A percentile compares a stretch with the other conserved stretches of the same genome.
phyloP scores from a whole-genome alignment of 1,140 invertebrate genomes.

The Drosophila nikananu region DNA sequence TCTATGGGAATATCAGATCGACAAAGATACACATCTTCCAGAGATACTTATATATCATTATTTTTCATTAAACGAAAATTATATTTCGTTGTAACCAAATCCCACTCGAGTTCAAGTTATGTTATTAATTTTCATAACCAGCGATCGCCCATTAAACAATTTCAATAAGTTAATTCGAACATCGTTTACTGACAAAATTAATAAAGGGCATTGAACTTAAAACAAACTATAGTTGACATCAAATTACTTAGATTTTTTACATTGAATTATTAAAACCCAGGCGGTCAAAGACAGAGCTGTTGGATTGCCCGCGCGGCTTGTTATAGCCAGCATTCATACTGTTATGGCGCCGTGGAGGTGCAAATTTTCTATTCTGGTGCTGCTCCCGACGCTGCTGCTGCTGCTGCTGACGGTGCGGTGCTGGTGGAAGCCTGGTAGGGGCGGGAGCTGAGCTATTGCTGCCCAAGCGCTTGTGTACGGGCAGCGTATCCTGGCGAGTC shows the following conservation, averaged over 20 bases:
- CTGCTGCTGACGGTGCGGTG: slow-evolving; percentile 15
- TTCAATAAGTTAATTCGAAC: slow-evolving; percentile 31
- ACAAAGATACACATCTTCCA: too few species aligned
- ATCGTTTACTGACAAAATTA: slow-evolving; percentile 49
- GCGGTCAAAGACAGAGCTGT: slow-evolving; percentile 78
- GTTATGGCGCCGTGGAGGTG: slow-evolving; percentile 32
- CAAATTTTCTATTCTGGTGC: slow-evolving; percentile 27
- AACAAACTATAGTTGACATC: slow-evolving; percentile 34
- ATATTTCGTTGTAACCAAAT: too few species aligned
- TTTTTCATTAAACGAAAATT: too few species aligned
- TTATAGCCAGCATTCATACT: slow-evolving; percentile 56
- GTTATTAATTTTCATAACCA: background rate
- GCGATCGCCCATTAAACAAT: background rate
- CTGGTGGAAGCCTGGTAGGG: slow-evolving; percentile 12
- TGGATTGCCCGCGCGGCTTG: slow-evolving; percentile 40
- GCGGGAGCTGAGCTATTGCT: slow-evolving; percentile 23
- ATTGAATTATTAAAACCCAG: slow-evolving; percentile 77
- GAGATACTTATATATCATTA: too few species aligned
- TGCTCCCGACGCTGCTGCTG: slow-evolving; percentile 13
- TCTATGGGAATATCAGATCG: too few species aligned
- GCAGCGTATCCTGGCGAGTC: slow-evolving; percentile 59
- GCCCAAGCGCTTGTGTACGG: slow-evolving; percentile 67
- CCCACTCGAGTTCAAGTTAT: too few species aligned
- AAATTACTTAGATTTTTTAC: slow-evolving; percentile 44
- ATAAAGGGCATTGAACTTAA: slow-evolving; percentile 36